These are phyloP conservation scores for Nycticebus coucang DNA, from an alignment of 2,113 vertebrate genomes.

Conservation along the genomic window DNA sequence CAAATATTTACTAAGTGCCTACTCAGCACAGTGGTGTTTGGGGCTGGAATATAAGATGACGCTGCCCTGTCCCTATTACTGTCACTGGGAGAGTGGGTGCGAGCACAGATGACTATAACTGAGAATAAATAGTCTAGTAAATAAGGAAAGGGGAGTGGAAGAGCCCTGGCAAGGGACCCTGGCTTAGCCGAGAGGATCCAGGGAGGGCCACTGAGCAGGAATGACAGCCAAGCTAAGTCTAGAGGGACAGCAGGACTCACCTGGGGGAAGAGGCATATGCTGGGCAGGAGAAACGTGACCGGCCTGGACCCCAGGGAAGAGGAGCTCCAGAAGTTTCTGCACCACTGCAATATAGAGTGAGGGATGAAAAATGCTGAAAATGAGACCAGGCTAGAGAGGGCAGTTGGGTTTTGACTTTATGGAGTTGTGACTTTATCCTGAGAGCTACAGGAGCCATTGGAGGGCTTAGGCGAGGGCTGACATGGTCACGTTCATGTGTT, in stretches of 20 bases:
- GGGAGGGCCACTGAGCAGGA: background rate
- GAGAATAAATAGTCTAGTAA: fast-evolving
- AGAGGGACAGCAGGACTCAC: background rate
- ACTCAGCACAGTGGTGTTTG: background rate
- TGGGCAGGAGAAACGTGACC: fast-evolving
- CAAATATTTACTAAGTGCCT: background rate
- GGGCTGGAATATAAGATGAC: background rate
- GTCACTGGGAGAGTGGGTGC: too few species aligned
- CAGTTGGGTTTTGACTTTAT: too few species aligned
- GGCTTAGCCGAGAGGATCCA: background rate
- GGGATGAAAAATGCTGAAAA: background rate
- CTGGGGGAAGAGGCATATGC: background rate
- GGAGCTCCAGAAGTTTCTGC: background rate
- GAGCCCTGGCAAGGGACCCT: fast-evolving
- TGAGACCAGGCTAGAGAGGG: background rate
- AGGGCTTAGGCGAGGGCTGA: background rate
- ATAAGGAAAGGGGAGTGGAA: fast-evolving
- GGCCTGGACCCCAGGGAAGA: background rate
- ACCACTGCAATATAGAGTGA: background rate
- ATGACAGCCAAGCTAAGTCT: background rate
- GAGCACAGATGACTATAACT: background rate
- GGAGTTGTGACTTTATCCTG: background rate
- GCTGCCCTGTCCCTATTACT: fast-evolving
- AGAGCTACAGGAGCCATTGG: fast-evolving
- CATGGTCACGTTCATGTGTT: fast-evolving